A percentile compares a stretch with the other conserved stretches of the same genome.
Conservation (phyloP, 1,140 invertebrate genomes). For the Apis laboriosa region DNA sequence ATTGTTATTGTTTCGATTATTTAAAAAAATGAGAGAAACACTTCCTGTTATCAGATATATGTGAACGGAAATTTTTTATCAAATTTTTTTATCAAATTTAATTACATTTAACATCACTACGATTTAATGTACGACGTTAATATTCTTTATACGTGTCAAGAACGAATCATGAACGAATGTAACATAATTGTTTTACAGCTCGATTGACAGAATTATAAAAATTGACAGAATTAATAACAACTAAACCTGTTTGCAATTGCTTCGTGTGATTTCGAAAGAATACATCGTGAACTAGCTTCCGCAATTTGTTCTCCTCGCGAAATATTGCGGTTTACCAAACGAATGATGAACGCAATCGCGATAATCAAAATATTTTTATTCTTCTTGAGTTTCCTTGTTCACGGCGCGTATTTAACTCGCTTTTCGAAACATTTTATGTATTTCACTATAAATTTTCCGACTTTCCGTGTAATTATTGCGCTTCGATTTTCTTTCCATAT, state of each 20-base stretch:
- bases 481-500: neutral
- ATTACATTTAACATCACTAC: too few species aligned
- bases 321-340: constrained; percentile 18
- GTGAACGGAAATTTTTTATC: neutral
- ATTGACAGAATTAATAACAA: too few species aligned
- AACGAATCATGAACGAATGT: neutral
- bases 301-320: constrained; percentile 15
- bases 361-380: neutral
- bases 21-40: constrained; percentile 10
- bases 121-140: neutral
- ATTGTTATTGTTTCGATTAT: neutral
- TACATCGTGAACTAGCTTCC: neutral
- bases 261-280: neutral
- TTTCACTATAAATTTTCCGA: neutral
- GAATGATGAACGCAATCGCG: neutral
- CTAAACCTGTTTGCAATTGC: neutral
- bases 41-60: constrained; percentile 8
- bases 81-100: neutral
- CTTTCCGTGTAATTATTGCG: neutral
- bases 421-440: neutral
- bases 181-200: neutral
- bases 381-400: neutral
- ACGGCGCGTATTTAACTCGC: neutral
- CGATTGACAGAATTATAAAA: neutral
- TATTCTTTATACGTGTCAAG: neutral